These are phyloP conservation scores for Ceuthmochares aereus DNA, from an alignment of 2,113 vertebrate species.

Conservation along the genomic window DNA sequence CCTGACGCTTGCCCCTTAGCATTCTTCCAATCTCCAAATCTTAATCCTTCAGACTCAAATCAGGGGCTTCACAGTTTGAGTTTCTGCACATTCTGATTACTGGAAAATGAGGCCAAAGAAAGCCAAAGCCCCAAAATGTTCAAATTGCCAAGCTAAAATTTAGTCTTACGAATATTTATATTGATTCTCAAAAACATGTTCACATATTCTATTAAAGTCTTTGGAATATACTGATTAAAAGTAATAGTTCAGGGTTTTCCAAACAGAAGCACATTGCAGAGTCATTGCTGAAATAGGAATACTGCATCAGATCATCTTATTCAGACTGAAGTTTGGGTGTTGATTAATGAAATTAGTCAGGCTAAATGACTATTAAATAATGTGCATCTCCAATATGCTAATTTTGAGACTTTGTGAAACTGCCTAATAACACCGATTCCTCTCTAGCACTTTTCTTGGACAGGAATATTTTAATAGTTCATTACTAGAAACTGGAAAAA, in stretches of 20 bases:
- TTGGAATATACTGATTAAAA: background rate
- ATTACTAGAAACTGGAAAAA: background rate
- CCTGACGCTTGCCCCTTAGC: accelerated
- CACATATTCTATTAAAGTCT: background rate
- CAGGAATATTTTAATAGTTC: background rate
- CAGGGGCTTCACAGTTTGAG: background rate
- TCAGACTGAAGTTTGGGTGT: background rate
- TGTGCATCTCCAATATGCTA: background rate
- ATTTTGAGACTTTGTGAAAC: background rate
- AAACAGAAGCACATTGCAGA: background rate
- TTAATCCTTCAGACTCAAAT: background rate
- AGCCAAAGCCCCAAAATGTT: background rate
- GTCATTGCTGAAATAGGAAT: background rate
- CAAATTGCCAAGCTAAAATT: background rate
- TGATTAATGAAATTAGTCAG: background rate
- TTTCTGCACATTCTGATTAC: background rate
- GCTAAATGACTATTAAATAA: background rate
- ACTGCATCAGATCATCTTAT: background rate
- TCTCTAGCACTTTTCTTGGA: background rate
- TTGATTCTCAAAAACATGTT: background rate
- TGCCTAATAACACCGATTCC: background rate
- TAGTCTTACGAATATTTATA: background rate
- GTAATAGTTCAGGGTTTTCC: background rate
- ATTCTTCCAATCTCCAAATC: background rate
- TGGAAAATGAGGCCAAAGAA: background rate